phyloP scores from a whole-genome alignment of 1,140 invertebrate genomes.

The Lepeophtheirus salmonis region DNA sequence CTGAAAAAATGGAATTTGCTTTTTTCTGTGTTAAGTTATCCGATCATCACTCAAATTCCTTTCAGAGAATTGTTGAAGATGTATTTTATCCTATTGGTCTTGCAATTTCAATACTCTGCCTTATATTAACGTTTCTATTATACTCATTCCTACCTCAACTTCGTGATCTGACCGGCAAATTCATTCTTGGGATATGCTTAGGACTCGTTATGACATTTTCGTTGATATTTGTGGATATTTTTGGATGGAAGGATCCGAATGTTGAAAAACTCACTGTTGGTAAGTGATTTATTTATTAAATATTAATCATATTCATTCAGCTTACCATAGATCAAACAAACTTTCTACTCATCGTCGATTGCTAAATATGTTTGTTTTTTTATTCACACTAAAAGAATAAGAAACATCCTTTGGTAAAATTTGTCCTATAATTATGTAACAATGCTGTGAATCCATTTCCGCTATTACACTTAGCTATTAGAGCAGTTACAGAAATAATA shows the following conservation, averaged over 20 bases:
- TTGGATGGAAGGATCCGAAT: constrained; percentile 15
- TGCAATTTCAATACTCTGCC: constrained; percentile 7
- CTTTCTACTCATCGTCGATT: too few relatives aligned
- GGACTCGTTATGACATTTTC: neutral
- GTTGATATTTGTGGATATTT: neutral
- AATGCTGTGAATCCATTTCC: too few relatives aligned
- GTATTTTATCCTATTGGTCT: constrained; percentile 2
- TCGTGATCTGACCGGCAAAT: constrained; percentile 9
- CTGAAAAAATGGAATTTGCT: constrained; percentile 1
- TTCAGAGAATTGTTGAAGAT: constrained; percentile 7
- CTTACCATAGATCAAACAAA: too few relatives aligned
- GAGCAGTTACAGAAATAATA: too few relatives aligned
- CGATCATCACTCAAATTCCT: neutral
- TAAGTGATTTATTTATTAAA: too few relatives aligned
- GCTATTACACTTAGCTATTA: too few relatives aligned
- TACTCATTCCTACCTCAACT: constrained; percentile 14
- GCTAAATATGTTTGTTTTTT: too few relatives aligned
- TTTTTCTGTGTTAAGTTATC: neutral
- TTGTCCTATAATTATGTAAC: too few relatives aligned
- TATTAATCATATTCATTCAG: too few relatives aligned
- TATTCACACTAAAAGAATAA: too few relatives aligned
- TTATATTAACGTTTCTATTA: constrained; percentile 7
- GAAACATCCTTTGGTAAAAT: too few relatives aligned
- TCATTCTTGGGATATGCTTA: constrained; percentile 7
- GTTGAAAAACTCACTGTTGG: constrained; percentile 1